Evolutionary conservation across 2,113 vertebrate species (phyloP).

Genomic region (Argyrosomus japonicus): DNA sequence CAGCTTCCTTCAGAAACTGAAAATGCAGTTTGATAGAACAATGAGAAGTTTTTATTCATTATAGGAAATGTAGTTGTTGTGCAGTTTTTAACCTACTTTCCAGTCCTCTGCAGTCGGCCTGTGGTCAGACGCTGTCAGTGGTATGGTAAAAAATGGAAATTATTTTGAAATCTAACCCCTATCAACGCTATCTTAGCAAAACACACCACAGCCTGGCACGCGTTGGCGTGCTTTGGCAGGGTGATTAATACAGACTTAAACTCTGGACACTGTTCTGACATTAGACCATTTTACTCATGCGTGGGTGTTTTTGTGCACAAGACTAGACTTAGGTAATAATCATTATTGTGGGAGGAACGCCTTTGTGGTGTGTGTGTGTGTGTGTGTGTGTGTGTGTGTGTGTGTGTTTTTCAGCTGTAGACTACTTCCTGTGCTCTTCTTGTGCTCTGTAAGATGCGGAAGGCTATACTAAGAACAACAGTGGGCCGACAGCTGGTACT

Average conservation of each 20-base stretch:
- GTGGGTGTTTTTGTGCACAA: neutral
- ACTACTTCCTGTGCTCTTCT: slow-evolving; percentile 68
- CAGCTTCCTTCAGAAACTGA: neutral
- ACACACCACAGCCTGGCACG: neutral
- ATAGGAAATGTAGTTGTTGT: neutral
- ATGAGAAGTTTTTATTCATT: neutral
- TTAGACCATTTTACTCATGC: neutral
- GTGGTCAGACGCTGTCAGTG: slow-evolving; percentile 1
- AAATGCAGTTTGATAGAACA: neutral
- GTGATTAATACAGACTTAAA: neutral
- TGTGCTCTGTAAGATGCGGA: slow-evolving; percentile 38
- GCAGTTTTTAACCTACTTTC: slow-evolving; percentile 1
- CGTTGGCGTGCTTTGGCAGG: neutral
- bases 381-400: neutral
- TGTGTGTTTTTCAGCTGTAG: slow-evolving; percentile 1
- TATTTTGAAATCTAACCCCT: neutral
- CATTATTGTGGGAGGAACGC: neutral
- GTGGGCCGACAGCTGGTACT: neutral
- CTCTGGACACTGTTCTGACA: neutral
- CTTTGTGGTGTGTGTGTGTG: neutral
- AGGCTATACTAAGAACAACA: slow-evolving; percentile 18
- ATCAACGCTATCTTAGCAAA: neutral
- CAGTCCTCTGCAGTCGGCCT: neutral
- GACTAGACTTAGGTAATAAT: slow-evolving; percentile 4
- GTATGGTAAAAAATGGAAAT: neutral